These are phyloP conservation scores for Samia ricini DNA, from an alignment of 1,140 invertebrate genomes.

Conservation along the genomic window DNA sequence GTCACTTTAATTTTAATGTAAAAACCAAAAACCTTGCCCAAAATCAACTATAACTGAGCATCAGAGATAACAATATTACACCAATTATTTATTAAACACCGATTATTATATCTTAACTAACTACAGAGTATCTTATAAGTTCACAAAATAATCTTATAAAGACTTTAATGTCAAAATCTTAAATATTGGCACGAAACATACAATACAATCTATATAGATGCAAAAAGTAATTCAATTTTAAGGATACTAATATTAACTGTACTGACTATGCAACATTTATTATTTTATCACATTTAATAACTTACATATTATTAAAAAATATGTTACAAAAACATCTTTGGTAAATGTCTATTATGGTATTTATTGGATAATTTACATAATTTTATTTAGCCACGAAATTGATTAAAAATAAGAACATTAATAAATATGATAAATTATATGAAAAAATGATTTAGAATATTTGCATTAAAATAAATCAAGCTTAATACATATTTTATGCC, in stretches of 20 bases:
- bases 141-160: conserved; percentile 4
- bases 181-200: conserved; percentile 43
- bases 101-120: conserved; percentile 20
- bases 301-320: conserved; percentile 8
- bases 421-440: too few species aligned
- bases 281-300: conserved; percentile 23
- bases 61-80: conserved; percentile 51
- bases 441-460: too few species aligned
- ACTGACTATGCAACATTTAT: conserved; percentile 25
- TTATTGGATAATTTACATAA: too few species aligned
- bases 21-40: conserved; percentile 62
- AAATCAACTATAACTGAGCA: conserved; percentile 44
- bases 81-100: conserved; percentile 44
- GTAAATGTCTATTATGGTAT: too few species aligned
- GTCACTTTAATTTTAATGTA: conserved; percentile 63
- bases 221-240: conserved; percentile 17
- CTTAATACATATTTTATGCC: too few species aligned
- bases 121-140: background rate
- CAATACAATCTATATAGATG: conserved; percentile 15
- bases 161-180: background rate
- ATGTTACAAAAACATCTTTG: background rate
- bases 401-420: too few species aligned
- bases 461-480: too few species aligned
- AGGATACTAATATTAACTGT: conserved; percentile 15
- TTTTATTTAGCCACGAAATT: too few species aligned